phyloP scores from a whole-genome alignment of 2,113 vertebrate species.

The Labrus mixtus region DNA sequence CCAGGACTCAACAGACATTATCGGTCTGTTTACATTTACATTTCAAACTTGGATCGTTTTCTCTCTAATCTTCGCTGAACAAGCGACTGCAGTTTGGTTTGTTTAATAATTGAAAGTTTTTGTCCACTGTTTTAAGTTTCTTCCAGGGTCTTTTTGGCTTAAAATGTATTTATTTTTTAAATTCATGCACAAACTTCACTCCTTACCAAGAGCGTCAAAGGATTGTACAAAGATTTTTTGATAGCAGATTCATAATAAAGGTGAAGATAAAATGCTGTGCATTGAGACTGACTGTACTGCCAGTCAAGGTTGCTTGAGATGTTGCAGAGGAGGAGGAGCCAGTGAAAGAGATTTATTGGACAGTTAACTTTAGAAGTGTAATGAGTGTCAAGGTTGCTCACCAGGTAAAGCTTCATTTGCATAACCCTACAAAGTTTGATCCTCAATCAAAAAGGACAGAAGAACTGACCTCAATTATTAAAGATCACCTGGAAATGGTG shows the following conservation, averaged over 20 bases:
- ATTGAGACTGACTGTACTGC: background rate
- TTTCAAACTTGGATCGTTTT: background rate
- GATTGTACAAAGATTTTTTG: too few species aligned
- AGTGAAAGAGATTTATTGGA: constrained; percentile 6
- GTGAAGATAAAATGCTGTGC: background rate
- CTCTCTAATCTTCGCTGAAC: background rate
- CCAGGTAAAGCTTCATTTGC: constrained; percentile 27
- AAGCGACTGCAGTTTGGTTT: too few species aligned
- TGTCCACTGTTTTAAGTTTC: too few species aligned
- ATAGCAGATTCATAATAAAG: background rate
- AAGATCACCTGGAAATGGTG: constrained; percentile 13
- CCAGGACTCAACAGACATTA: background rate
- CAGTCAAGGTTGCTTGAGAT: background rate
- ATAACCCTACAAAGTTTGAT: constrained; percentile 3
- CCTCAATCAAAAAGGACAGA: constrained; percentile 15
- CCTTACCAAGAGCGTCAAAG: too few species aligned
- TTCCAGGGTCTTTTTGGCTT: too few species aligned
- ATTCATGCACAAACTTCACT: too few species aligned
- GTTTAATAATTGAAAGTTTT: too few species aligned
- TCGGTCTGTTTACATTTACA: background rate
- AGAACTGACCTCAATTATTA: constrained; percentile 35
- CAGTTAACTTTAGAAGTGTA: background rate
- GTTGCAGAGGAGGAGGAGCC: background rate
- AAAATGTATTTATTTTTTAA: too few species aligned
- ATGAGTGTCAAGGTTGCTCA: background rate